Evolutionary conservation across 2,113 vertebrate species (phyloP).

Genomic region (Pristiophorus japonicus): DNA sequence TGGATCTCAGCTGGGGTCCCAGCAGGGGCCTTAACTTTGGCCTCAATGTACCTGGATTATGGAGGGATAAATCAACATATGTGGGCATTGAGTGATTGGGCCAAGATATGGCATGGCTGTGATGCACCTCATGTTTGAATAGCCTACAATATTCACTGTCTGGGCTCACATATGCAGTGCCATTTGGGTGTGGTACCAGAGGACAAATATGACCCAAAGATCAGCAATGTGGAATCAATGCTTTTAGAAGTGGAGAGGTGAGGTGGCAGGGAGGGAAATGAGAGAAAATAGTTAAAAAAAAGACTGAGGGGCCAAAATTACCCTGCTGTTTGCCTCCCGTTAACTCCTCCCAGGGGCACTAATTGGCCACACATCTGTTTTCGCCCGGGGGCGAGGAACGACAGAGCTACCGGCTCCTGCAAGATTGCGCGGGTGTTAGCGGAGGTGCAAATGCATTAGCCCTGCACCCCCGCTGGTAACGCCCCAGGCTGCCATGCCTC

Average conservation of each 20-base stretch:
- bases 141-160: background rate
- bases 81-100: background rate
- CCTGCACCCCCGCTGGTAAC: no score
- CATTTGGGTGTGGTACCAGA: background rate
- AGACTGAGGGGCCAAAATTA: no score
- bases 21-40: background rate
- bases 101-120: background rate
- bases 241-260: background rate
- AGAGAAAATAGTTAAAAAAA: background rate
- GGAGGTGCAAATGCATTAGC: no score
- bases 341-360: no score
- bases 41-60: background rate
- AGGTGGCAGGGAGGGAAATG: background rate
- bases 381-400: no score
- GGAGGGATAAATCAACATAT: background rate
- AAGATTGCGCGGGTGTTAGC: no score
- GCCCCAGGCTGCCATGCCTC: no score
- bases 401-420: no score
- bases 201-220: background rate
- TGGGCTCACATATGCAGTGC: background rate
- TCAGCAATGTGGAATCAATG: background rate
- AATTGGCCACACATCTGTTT: no score
- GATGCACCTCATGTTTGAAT: no score
- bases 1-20: background rate
- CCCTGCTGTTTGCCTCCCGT: no score